Evolutionary conservation across 1,140 invertebrate species (phyloP).

Genomic region (Sycophila sp.): DNA sequence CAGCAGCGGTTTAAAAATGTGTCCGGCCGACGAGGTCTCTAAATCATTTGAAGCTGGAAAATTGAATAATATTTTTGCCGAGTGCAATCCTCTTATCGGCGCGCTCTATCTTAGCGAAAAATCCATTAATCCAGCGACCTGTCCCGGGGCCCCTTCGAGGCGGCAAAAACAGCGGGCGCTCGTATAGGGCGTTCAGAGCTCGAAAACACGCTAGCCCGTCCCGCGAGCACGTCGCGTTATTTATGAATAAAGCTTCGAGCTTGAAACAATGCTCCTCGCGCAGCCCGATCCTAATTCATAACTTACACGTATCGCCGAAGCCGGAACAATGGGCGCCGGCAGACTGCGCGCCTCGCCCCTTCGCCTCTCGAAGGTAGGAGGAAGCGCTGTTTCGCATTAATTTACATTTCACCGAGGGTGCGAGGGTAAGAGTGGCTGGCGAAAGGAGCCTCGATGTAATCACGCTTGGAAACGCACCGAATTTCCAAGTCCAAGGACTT

Average conservation of each 20-base stretch:
- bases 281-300: conserved; percentile 24
- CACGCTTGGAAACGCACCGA: not conserved
- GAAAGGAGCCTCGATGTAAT: conserved; percentile 24
- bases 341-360: too few species aligned
- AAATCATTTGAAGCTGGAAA: too few species aligned
- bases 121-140: too few species aligned
- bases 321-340: conserved; percentile 12
- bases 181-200: too few species aligned
- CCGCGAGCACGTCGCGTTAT: not conserved
- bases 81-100: too few species aligned
- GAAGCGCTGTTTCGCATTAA: conserved; percentile 26
- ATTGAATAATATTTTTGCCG: too few species aligned
- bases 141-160: not conserved
- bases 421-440: too few species aligned
- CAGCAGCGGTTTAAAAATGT: too few species aligned
- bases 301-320: not conserved
- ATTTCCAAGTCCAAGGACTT: not conserved
- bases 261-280: conserved; percentile 31
- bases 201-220: too few species aligned
- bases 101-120: too few species aligned
- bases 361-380: too few species aligned
- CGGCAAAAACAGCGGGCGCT: not conserved
- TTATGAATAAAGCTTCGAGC: conserved; percentile 4
- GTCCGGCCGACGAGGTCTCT: too few species aligned
- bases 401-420: conserved; percentile 15